A percentile compares a stretch with the other conserved stretches of the same genome.
These are phyloP conservation scores for Sebastes trivittatus DNA, from an alignment of 2,797 vertebrate genomes.

Conservation along the genomic window DNA sequence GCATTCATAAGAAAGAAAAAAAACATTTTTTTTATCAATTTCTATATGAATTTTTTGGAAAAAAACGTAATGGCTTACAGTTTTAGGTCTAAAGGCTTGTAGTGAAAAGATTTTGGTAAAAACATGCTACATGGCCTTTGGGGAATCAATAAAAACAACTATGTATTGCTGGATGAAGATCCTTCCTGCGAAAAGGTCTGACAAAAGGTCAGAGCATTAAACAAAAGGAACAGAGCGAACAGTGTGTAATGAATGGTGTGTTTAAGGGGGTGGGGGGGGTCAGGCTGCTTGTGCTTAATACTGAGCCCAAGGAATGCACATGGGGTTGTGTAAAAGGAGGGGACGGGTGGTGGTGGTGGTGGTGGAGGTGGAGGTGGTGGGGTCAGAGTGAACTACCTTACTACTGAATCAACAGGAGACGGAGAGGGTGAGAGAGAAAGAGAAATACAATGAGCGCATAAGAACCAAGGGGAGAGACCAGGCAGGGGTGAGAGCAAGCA, in stretches of 20 bases:
- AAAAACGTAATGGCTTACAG: neutral
- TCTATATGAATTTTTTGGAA: too few species aligned
- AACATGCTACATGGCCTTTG: slow-evolving; percentile 1
- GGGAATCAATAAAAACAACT: slow-evolving; percentile 32
- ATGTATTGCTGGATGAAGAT: slow-evolving; percentile 24
- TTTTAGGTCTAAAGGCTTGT: neutral
- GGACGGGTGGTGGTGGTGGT: slow-evolving; percentile 26
- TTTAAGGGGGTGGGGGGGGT: slow-evolving; percentile 31
- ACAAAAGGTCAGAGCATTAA: slow-evolving; percentile 53
- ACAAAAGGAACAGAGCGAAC: slow-evolving; percentile 47
- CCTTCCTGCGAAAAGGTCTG: slow-evolving; percentile 36
- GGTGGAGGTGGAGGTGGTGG: slow-evolving; percentile 59
- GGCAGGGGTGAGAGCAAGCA: slow-evolving; percentile 29
- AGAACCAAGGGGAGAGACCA: slow-evolving; percentile 18
- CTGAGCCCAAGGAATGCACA: slow-evolving; percentile 80
- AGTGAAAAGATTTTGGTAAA: neutral
- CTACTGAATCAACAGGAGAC: slow-evolving; percentile 61
- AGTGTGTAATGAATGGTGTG: slow-evolving; percentile 56
- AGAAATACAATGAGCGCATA: slow-evolving; percentile 51
- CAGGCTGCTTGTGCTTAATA: slow-evolving; percentile 74
- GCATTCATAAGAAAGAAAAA: too few species aligned
- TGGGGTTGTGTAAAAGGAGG: slow-evolving; percentile 38
- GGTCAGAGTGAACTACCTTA: slow-evolving; percentile 62
- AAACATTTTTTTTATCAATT: too few species aligned
- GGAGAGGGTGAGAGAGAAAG: slow-evolving; percentile 22